Percentiles rank a stretch among this genome's conserved stretches.
phyloP scores from a whole-genome alignment of 2,113 vertebrate genomes.

The Amblyornis subalaris region DNA sequence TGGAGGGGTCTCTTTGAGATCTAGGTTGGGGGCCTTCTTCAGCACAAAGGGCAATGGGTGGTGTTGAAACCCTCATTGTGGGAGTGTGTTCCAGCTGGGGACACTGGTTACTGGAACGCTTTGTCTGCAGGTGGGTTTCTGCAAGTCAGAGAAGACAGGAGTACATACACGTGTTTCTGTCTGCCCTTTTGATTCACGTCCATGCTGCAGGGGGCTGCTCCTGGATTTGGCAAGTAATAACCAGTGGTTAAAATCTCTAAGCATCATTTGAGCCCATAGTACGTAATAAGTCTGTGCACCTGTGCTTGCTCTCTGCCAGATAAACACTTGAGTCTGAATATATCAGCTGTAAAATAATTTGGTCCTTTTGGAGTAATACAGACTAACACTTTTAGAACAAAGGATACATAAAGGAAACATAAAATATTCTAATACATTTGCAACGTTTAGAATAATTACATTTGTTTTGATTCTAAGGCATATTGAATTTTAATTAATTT shows the following conservation, averaged over 20 bases:
- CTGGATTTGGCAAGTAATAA: not conserved
- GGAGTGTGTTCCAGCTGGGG: not conserved
- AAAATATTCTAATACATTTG: not conserved
- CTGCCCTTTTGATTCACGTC: not conserved
- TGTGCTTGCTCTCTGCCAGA: not conserved
- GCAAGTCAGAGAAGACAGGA: not conserved
- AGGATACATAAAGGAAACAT: not conserved
- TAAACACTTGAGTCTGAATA: not conserved
- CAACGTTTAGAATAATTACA: not conserved
- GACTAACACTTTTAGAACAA: not conserved
- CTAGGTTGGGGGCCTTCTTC: not conserved
- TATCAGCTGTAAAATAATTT: not conserved
- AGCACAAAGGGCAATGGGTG: not conserved
- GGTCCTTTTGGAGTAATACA: not conserved
- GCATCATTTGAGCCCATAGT: not conserved
- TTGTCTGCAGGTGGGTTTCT: not conserved
- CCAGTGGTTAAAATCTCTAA: not conserved
- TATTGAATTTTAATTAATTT: not conserved
- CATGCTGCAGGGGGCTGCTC: not conserved
- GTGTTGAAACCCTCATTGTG: not conserved
- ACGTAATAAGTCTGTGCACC: not conserved
- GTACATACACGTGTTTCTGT: fast-evolving
- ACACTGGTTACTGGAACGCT: not conserved
- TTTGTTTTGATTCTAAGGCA: not conserved
- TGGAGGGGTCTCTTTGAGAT: not conserved